Evolutionary conservation across 1,140 invertebrate species (phyloP), one percentile per base, ranked within the genome.

Genomic region (Vanessa atalanta): DNA sequence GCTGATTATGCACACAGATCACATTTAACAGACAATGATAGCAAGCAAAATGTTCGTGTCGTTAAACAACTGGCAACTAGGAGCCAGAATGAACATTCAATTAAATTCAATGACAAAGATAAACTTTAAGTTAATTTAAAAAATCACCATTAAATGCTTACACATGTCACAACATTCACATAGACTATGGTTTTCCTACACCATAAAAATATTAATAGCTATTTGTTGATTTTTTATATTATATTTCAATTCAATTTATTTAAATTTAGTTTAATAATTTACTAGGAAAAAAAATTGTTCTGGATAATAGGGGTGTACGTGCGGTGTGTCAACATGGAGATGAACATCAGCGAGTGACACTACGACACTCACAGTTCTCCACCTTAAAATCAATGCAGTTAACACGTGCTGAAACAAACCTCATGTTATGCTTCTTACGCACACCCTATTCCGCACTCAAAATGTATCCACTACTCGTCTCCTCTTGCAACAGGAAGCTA

Each of bases 321-420:
- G 88, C 88, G 78, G 79, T 85, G 82, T 78, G 80, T 87, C 84
- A 87, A 88, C 85, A 91, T 89, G 84, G 82, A 87, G 82, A 91
- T 91, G 88, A 88, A 84, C 79, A 83, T 84, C 79, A 82, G 81
- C 83, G 88, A 88, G 89, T 90, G 89, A 87, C 88, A 80, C 89
- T 90, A 90, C 88, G 86, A 91, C 92, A 93, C 93, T 93, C 92
- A 93, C 93, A 93, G 92, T 93, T 93, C 87, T 93, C 93, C 91
- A 93, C 93, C 90, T 93, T 93, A 92, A 93, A 93, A 93, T 93
- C 93, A 93, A 93, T 91, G 92, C 90, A 93, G 92, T 93, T 93
- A 86, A 93, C 91, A 92, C 93, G 92, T 85, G 92, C 93, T 93
- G 93, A 93, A 93, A 93, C 92, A 93, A 93, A 93, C 87, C 87